Base-by-base conservation (phyloP, 1,140 invertebrate genomes). In the Brachionus asplanchnoidis region DNA sequence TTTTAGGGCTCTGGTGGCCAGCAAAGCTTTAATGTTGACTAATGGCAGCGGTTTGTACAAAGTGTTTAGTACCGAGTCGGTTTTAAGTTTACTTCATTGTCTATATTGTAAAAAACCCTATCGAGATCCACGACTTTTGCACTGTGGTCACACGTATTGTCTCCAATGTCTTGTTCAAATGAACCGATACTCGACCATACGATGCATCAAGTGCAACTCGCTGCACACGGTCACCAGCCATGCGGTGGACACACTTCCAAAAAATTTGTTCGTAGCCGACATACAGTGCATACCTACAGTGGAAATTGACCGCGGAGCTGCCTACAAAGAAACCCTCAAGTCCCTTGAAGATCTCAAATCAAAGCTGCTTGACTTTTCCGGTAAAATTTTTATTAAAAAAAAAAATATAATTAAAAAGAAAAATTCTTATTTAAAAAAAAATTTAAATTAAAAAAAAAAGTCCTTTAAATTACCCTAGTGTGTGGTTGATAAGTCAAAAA, bases 21-120 rank as follows among this genome's bases (percentile, higher is more conserved):
- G 53, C 53, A 60, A 68, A 28, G 79, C 79, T 11, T 46, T 82
- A 46, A 82, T 82, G 79, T n/a, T 82, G 12, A 82, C 53, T 20
- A 82, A 82, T 46, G 79, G 79, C 26, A 82, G 42, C 42, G 79
- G 79, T 32, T 68, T 82, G 65, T 82, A 82, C 20, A 82, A 82
- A 68, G 79, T 82, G 28, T 82, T 82, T 82, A 82, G 79, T 68
- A 82, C 79, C 23, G 79, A 82, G 40, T 82, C 79, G 28, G 79
- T 82, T 82, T 46, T 82, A 23, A 82, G 32, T 65, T 23, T 82
- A 65, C 42, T 82, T 20, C 79, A 82, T 65, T 82, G 79, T 82
- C 36, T 82, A 68, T 82, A 42, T 68, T 82, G 79, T 82, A 82
- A 82, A 60, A 82, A 68, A 60, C 79, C 79, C 17, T 82, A 82